Conservation (phyloP, 37 sponge, comb jelly and placozoan species). For the Corticium candelabrum region DNA sequence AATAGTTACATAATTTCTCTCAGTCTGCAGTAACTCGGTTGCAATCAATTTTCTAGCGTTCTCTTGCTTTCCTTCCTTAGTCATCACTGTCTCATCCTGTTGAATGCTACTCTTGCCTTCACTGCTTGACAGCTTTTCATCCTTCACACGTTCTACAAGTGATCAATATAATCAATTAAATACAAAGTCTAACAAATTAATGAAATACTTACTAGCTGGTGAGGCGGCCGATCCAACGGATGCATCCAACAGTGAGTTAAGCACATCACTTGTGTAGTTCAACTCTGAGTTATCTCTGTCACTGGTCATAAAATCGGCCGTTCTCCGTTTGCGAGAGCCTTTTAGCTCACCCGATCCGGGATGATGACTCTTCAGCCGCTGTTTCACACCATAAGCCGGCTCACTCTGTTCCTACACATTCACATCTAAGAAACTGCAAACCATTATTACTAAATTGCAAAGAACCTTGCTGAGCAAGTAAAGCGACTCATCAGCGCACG, state of each 20-base stretch:
- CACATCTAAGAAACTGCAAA: conserved; percentile 3
- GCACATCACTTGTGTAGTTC: conserved; percentile 8
- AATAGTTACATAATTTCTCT: conserved; percentile 79
- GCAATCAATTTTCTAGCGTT: conserved; percentile 67
- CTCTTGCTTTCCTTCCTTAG: conserved; percentile 24
- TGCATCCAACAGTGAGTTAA: conserved; percentile 49
- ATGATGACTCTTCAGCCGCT: too few relatives aligned
- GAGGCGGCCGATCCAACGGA: conserved; percentile 58
- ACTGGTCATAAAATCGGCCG: background rate
- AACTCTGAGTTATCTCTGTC: conserved; percentile 10
- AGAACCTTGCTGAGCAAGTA: conserved; percentile 33
- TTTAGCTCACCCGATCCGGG: too few relatives aligned
- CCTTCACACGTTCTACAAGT: too few relatives aligned
- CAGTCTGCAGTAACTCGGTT: conserved; percentile 77
- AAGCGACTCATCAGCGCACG: conserved; percentile 80
- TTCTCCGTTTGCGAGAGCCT: background rate
- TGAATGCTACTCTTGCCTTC: too few relatives aligned
- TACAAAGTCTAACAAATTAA: too few relatives aligned
- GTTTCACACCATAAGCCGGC: too few relatives aligned
- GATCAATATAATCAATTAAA: too few relatives aligned
- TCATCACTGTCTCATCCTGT: background rate
- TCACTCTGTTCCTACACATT: background rate
- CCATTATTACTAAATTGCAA: background rate
- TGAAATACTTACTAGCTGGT: too few relatives aligned
- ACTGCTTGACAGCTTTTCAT: too few relatives aligned